Evolutionary conservation across 1,140 invertebrate genomes (phyloP).

Genomic region (Steinernema feltiae): DNA sequence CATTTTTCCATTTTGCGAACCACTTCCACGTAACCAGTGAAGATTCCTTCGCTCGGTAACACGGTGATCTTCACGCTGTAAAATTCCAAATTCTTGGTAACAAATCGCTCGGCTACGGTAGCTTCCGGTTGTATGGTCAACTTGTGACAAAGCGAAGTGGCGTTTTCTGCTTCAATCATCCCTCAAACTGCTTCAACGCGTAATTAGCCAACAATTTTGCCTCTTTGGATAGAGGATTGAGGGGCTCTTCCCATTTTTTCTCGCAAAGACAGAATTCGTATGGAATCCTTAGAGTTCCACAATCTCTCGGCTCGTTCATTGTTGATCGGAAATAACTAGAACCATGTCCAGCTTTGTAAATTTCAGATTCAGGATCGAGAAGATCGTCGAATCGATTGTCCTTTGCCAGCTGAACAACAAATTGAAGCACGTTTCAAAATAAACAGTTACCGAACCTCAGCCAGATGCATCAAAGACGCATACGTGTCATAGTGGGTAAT

Average conservation of each 20-base stretch:
- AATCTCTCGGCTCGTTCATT: background rate
- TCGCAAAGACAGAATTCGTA: conserved; percentile 22
- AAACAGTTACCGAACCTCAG: background rate
- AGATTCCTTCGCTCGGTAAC: background rate
- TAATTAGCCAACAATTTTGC: background rate
- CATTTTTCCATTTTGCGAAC: background rate
- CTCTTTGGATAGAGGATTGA: background rate
- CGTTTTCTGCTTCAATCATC: background rate
- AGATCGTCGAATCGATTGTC: conserved; percentile 11
- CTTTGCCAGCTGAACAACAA: background rate
- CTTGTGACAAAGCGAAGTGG: background rate
- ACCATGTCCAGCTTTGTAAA: background rate
- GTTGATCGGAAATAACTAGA: background rate
- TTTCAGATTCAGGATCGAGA: background rate
- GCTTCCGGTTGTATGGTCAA: background rate
- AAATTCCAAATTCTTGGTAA: background rate
- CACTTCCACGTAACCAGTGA: background rate
- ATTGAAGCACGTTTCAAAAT: background rate
- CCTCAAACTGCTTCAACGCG: background rate
- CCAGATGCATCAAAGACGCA: conserved; percentile 30
- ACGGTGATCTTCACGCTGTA: background rate
- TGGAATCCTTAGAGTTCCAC: conserved; percentile 18
- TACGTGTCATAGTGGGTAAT: conserved; percentile 35
- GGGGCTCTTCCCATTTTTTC: background rate
- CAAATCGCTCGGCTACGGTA: background rate